These are phyloP conservation scores for Cotesia typhae DNA, from an alignment of 1,140 invertebrate species.

Conservation along the genomic window DNA sequence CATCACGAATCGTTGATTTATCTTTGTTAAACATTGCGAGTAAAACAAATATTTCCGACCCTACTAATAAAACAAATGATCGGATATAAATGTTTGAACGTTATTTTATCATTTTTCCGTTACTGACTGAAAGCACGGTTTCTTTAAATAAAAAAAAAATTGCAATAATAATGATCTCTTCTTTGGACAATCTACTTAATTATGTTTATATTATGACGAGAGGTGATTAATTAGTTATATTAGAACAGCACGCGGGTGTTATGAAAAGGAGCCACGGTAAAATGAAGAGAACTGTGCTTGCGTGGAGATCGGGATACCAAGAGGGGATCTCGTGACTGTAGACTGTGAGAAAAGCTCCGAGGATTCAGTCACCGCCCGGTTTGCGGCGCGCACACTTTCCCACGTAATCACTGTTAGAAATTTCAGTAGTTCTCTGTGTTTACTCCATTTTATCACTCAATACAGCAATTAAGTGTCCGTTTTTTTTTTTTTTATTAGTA, in stretches of 20 bases:
- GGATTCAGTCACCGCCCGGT: constrained; percentile 64
- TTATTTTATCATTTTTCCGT: too few species aligned
- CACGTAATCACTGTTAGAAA: constrained; percentile 39
- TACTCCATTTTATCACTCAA: not conserved
- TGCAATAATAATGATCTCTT: too few species aligned
- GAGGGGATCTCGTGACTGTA: constrained; percentile 21
- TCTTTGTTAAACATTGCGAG: too few species aligned
- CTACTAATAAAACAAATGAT: too few species aligned
- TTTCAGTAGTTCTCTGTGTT: constrained; percentile 17
- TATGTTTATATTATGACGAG: constrained; percentile 1
- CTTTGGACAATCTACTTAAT: not conserved
- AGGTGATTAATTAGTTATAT: too few species aligned
- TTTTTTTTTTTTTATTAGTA: constrained; percentile 8
- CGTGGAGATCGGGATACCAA: constrained; percentile 24
- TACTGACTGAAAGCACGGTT: too few species aligned
- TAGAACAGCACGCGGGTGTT: too few species aligned
- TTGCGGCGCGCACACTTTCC: constrained; percentile 60
- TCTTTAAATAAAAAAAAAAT: too few species aligned
- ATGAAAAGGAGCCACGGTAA: not conserved
- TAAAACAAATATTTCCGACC: too few species aligned
- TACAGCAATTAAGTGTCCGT: not conserved
- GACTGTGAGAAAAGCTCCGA: constrained; percentile 44
- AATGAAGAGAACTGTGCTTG: not conserved
- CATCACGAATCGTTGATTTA: too few species aligned
- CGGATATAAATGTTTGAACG: too few species aligned